These are phyloP conservation scores for Liasis olivaceus DNA, from an alignment of 2,797 vertebrate species.

Conservation along the genomic window DNA sequence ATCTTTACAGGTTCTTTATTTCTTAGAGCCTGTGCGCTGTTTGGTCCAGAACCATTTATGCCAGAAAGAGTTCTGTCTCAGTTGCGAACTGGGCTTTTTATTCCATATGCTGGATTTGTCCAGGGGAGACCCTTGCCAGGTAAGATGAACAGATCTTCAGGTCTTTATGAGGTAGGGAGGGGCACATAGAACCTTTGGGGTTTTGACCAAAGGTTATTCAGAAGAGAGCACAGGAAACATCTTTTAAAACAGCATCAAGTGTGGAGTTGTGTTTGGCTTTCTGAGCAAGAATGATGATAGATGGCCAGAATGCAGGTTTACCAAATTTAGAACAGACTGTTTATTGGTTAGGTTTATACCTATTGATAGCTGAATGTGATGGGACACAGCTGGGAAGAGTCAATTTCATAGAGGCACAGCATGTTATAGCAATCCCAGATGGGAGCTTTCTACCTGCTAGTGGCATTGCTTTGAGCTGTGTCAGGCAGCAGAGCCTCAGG, in stretches of 20 bases:
- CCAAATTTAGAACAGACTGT: background rate
- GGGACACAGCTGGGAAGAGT: background rate
- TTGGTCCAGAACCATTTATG: conserved; percentile 97
- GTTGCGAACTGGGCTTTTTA: conserved; percentile 95
- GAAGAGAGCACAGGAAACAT: background rate
- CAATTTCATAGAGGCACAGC: background rate
- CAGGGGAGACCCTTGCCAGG: conserved; percentile 96
- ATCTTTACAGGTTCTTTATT: conserved; percentile 87
- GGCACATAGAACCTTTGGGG: background rate
- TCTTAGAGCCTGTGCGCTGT: conserved; percentile 94
- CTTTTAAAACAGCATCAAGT: background rate
- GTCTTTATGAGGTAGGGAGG: background rate
- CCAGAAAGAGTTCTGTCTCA: conserved; percentile 98
- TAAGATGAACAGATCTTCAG: conserved; percentile 49
- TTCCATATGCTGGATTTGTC: conserved; percentile 99
- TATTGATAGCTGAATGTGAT: background rate
- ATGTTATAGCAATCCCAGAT: background rate
- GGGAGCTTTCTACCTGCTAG: background rate
- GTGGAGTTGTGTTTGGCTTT: background rate
- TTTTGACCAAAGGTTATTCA: background rate
- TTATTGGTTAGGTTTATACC: background rate
- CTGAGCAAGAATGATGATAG: background rate
- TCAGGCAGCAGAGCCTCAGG: background rate
- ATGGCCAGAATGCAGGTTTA: background rate
- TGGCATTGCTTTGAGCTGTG: background rate